Evolutionary conservation across 2,797 vertebrate species (phyloP), one percentile per base, ranked within the genome.

Genomic region (Fundulus diaphanus): DNA sequence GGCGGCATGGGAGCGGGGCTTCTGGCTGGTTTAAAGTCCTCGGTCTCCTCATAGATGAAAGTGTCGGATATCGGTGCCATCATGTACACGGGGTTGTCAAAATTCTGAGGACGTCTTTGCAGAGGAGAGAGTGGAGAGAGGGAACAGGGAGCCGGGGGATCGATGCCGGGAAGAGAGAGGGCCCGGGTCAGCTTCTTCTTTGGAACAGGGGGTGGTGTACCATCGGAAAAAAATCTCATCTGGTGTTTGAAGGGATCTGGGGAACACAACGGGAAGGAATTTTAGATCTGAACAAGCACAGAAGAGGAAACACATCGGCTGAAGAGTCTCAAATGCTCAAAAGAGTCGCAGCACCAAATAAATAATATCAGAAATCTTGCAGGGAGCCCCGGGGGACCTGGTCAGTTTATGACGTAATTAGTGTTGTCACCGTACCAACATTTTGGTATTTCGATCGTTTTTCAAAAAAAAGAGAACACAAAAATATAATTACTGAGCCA

Each of bases 21-120:
- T n/a, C 20, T 35, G 7, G n/a, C 13, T 11, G 77, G 9, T 42
- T 42, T 5, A 5, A 48, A 59, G 27, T 80, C 86, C 27, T 85
- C 80, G 3, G 31, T 24, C 66, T 84, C 87, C n/a, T 82, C 68
- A 0, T 70, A 33, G 71, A 66, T 42, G 11, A 20, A 31, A 13
- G 48, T 22, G 73, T 74, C 29, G 3, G 63, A 27, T 37, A 77
- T 72, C 20, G 85, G 79, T 20, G 79, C 71, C 76, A 91, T 69
- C 87, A 91, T 93, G 82, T 93, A 94, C 29, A 93, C 37, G 3
- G 93, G 94, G 80, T 94, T 95, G 89, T 93, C 90, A 80, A 91
- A 91, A 84, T 85, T 82, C 3, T 74, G 84, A 37, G 71, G 49
- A 18, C 2, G 70, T 59, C 24, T 86, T 51, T 61, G 77, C 56